Evolutionary conservation across 2,113 vertebrate genomes (phyloP), one percentile per base, ranked within the genome.

Genomic region (Vidua chalybeata): DNA sequence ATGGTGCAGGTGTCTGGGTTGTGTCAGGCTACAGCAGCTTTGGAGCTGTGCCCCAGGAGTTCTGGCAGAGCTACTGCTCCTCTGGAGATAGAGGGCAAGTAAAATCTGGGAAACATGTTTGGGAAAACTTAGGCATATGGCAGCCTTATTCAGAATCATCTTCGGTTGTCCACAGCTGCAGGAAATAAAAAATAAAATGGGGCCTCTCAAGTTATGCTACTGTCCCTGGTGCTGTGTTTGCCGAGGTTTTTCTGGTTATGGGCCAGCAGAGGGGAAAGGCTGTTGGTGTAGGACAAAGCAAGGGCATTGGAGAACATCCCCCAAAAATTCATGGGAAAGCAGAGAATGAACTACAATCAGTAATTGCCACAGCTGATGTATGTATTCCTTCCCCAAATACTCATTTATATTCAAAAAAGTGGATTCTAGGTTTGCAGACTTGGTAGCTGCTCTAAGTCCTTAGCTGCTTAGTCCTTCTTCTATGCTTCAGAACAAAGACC

Each of bases 1-100:
- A 2, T 3, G 28, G n/a, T 30, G 17, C 39, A 2, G 0, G 1
- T n/a, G 52, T 55, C 73, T 49, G 37, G 31, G 41, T 5, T 31
- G 41, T 59, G n/a, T 39, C 0, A 0, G 8, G 30, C 23, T 37
- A 17, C 41, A 28, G 76, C 48, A 31, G 52, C 61, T 52, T 61
- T 41, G 59, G 64, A 80, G 59, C 58, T 52, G 1, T 68, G 58
- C 55, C 30, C 22, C 3, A 5, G 59, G 22, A 71, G 30, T 55
- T 87, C 43, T 59, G 35, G 28, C 0, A 1, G 48, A 89, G 33
- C 56, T 82, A 33, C 48, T 51, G 26, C 78, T 84, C 30, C 49
- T 52, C 62, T 91, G 81, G 39, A 68, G 80, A 41, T 0, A 78
- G 49, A 61, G 35, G 43, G 33, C 89, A 39, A 84, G 30, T 30